Base-by-base conservation (phyloP, 2,797 vertebrate species). In the Mionectes olivaceus region DNA sequence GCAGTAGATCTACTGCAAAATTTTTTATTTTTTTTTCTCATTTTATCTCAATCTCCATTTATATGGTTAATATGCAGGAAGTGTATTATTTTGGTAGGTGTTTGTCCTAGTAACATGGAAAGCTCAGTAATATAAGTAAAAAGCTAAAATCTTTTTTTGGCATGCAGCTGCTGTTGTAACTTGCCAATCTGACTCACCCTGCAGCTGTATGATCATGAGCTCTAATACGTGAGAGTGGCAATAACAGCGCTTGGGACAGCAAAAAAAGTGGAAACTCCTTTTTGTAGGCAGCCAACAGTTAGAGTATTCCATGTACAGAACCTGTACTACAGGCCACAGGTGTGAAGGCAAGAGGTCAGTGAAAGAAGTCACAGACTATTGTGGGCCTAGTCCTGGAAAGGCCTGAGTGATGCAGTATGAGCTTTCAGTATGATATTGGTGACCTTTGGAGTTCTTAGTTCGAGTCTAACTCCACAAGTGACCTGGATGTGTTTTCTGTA, bases 61-160 rank as follows among this genome's bases (percentile, higher is more conserved):
- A 46, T 59, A n/a, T 91, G 63, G 60, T 41, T 93, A 79, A 32
- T 52, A 17, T 35, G 25, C 46, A 83, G 90, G 78, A 91, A 89
- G 59, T 53, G 18, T 32, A 22, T 87, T 74, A 21, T 87, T 95
- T 96, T 87, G 56, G 60, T 83, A 74, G 83, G 47, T 74, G 37
- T 63, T 87, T 85, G 83, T 67, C 41, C 28, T 30, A 39, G 30
- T 65, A 74, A 65, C 19, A 9, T 69, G 80, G 73, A 79, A 94
- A 88, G 60, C 53, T 3, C 33, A 35, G 27, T 55, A 53, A 75
- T 56, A 64, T 60, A 57, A 78, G 39, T 15, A 53, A 78, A 74
- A 80, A 70, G 9, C 12, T 7, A 1, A 50, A 46, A 49, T 64
- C 0, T 35, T 43, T 84, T 83, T 70, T 94, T 94, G 52, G 35